phyloP scores from a whole-genome alignment of 2,113 vertebrate species.

The Australoheros scitulus region DNA sequence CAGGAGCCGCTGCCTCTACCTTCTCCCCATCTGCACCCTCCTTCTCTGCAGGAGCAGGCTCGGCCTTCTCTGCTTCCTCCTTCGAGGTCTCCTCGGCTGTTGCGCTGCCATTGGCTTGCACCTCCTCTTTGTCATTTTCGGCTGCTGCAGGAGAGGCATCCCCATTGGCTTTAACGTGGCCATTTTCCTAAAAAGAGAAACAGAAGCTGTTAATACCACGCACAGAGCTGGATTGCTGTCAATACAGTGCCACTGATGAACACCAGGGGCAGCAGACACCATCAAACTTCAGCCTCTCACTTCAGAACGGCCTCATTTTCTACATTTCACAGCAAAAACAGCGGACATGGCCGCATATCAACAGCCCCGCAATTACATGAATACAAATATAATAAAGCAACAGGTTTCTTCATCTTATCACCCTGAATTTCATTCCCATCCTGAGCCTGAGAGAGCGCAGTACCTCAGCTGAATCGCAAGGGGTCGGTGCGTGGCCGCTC shows the following conservation, averaged over 20 bases:
- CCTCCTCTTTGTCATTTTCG: slow-evolving; percentile 85
- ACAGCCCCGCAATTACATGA: not conserved
- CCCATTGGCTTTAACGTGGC: slow-evolving; percentile 87
- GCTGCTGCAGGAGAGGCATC: slow-evolving; percentile 85
- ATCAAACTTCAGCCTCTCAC: not conserved
- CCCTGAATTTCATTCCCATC: not conserved
- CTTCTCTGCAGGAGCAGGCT: slow-evolving; percentile 68
- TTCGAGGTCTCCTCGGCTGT: slow-evolving; percentile 83
- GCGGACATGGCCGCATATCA: not conserved
- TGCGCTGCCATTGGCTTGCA: slow-evolving; percentile 89
- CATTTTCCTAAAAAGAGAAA: slow-evolving; percentile 85
- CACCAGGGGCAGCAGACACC: slow-evolving; percentile 68
- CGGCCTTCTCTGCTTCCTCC: slow-evolving; percentile 68
- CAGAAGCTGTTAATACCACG: slow-evolving; percentile 24
- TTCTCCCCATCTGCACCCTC: slow-evolving; percentile 64
- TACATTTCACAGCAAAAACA: not conserved
- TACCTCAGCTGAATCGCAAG: slow-evolving; percentile 22
- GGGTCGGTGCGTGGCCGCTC: slow-evolving; percentile 35
- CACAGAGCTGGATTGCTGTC: not conserved
- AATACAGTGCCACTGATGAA: slow-evolving; percentile 25
- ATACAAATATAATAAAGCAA: not conserved
- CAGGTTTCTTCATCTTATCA: not conserved
- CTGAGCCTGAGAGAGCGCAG: not conserved
- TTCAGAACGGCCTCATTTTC: too few species aligned
- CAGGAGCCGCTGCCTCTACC: slow-evolving; percentile 76